A percentile compares a stretch with the other conserved stretches of the same genome.
Evolutionary conservation across 2,113 vertebrate genomes (phyloP).

Genomic region (Petroica traversi): DNA sequence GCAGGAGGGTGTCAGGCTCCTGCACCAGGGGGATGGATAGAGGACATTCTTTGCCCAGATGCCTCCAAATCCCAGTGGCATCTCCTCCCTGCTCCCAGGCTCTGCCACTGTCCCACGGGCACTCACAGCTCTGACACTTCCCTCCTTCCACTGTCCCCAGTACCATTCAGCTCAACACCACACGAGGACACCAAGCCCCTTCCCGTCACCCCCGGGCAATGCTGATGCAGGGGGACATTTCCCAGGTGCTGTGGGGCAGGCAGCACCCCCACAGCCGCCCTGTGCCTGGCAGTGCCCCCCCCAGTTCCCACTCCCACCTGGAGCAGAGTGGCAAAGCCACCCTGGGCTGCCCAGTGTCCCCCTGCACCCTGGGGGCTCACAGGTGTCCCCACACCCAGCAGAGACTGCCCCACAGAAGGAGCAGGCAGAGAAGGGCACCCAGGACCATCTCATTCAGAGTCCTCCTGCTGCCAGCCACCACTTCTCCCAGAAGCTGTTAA

Average conservation of each 20-base stretch:
- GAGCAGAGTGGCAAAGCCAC: background rate
- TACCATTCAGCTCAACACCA: background rate
- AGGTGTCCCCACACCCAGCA: background rate
- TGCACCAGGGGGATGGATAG: rapidly evolving
- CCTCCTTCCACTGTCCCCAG: rapidly evolving
- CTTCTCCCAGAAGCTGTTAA: background rate
- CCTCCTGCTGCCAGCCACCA: background rate
- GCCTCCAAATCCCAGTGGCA: background rate
- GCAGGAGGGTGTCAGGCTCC: rapidly evolving
- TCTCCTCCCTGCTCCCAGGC: background rate
- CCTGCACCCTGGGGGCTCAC: background rate
- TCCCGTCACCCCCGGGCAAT: background rate
- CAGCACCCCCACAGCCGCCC: background rate
- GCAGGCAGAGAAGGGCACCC: background rate
- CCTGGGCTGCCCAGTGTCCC: background rate
- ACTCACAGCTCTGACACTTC: rapidly evolving
- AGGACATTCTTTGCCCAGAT: background rate
- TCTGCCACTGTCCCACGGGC: rapidly evolving
- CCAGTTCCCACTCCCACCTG: background rate
- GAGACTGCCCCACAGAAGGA: background rate
- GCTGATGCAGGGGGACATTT: rapidly evolving
- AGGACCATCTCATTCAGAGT: background rate
- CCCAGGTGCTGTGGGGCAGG: background rate
- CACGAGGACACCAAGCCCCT: background rate
- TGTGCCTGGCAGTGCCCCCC: background rate